Evolutionary conservation across 1,140 invertebrate species (phyloP), one percentile per base, ranked within the genome.

Genomic region (Helicoverpa zea): DNA sequence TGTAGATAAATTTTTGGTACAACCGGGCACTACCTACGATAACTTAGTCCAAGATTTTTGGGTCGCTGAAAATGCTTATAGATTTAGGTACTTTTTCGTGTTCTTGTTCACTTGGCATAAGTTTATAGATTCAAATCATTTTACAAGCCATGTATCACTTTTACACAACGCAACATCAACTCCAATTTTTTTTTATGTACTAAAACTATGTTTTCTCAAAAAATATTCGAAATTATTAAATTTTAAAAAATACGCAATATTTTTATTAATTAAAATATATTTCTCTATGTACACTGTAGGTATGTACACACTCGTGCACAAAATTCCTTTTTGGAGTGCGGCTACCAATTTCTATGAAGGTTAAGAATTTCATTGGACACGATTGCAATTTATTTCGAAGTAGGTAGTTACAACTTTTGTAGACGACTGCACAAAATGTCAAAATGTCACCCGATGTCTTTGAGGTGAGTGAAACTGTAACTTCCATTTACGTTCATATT

Each of bases 401-500:
- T 23, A n/a, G n/a, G 23, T 23, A 23, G 2, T 7, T 29, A 61
- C 2, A 61, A 61, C 58, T 61, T 61, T 13, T 61, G 23, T 61
- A 4, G 64, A 43, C 49, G 64, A 68, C 16, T 10, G 64, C 49
- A 68, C 64, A 68, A 68, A 68, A 68, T 23, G n/a, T 10, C 35
- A 47, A 68, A 61, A 49, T 49, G 64, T 68, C 43, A 68, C 64
- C 18, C 35, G 18, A 61, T 61, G 18, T 49, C 64, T 68, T 68
- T 68, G 43, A 49, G 64, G 43, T 49, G 64, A 49, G 64, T 13
- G 43, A 68, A 18, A 68, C 43, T 68, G 64, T 43, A 68, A 68
- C 64, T 49, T 49, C 64, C 63, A 66, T 66, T 68, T 68, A 49
- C 64, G 16, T 49, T 68, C 43, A 68, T 68, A 68, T 68, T 68